Evolutionary conservation across 1,140 invertebrate species (phyloP).

Genomic region (Bombus waltoni): DNA sequence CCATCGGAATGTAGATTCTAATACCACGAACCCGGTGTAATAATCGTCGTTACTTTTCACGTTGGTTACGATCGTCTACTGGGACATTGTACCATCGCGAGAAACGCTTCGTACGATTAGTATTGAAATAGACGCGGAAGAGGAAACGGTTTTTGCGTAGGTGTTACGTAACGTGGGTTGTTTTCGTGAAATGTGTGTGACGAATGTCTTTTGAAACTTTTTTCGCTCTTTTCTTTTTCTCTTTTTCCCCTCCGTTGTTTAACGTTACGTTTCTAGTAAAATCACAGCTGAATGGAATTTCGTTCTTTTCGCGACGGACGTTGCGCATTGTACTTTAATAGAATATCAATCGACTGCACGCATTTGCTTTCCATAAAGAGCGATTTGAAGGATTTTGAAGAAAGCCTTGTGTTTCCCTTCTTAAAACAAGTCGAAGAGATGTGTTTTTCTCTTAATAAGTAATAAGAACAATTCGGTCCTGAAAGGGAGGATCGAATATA

Average conservation of each 20-base stretch:
- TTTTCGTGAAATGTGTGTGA: slow-evolving; percentile 1
- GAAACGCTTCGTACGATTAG: slow-evolving; percentile 23
- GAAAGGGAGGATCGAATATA: too few species aligned
- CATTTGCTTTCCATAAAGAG: too few species aligned
- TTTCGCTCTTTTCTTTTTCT: background rate
- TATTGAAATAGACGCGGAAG: slow-evolving; percentile 49
- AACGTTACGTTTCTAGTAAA: background rate
- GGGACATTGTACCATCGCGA: background rate
- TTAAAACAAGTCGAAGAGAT: too few species aligned
- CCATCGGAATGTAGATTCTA: background rate
- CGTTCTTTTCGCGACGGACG: too few species aligned
- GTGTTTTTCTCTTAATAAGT: too few species aligned
- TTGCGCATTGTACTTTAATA: too few species aligned
- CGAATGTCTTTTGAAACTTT: background rate
- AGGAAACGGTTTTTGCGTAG: slow-evolving; percentile 31
- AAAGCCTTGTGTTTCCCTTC: too few species aligned
- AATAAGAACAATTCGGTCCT: background rate
- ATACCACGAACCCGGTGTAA: background rate
- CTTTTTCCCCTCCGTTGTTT: too few species aligned
- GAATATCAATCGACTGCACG: too few species aligned
- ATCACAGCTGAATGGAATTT: too few species aligned
- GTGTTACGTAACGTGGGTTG: slow-evolving; percentile 17
- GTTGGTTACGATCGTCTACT: background rate
- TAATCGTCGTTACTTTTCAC: slow-evolving; percentile 8
- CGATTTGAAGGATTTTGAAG: too few species aligned